A percentile compares a stretch with the other conserved stretches of the same genome.
Conservation (phyloP, 1,140 invertebrate species). For the Chelonus insularis region DNA sequence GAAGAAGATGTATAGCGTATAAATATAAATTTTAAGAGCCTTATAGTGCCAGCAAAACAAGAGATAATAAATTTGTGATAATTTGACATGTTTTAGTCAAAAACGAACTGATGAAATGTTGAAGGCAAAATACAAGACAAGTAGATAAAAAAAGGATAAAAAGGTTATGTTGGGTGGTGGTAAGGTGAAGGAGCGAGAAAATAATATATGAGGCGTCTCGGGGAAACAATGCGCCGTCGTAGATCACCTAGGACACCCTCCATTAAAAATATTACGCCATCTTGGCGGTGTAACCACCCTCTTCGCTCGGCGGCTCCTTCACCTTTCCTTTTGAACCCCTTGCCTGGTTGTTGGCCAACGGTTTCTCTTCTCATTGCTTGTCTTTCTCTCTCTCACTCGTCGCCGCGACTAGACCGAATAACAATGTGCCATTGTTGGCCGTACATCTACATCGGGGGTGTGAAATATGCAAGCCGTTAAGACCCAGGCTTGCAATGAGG, state of each 20-base stretch:
- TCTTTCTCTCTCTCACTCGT: not conserved
- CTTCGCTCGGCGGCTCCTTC: slow-evolving; percentile 10
- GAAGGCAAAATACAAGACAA: not conserved
- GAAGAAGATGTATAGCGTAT: not conserved
- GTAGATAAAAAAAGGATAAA: slow-evolving; percentile 11
- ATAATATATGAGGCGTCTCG: slow-evolving; percentile 49
- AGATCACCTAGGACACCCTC: slow-evolving; percentile 53
- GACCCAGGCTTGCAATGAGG: slow-evolving; percentile 35
- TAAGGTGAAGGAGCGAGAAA: slow-evolving; percentile 30
- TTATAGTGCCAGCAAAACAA: not conserved
- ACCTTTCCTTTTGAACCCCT: slow-evolving; percentile 21
- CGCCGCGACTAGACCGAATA: slow-evolving; percentile 14
- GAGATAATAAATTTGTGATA: not conserved
- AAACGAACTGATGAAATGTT: slow-evolving; percentile 5
- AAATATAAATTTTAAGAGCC: not conserved
- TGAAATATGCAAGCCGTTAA: slow-evolving; percentile 50
- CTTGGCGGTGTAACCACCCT: slow-evolving; percentile 38
- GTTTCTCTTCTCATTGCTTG: too few species aligned
- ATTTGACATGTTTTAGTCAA: slow-evolving; percentile 1
- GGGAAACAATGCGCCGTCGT: slow-evolving; percentile 37
- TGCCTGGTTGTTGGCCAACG: not conserved
- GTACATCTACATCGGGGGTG: slow-evolving; percentile 44
- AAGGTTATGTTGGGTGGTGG: too few species aligned
- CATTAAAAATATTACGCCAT: slow-evolving; percentile 57
- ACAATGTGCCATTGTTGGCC: slow-evolving; percentile 49